Evolutionary conservation across 1,140 invertebrate genomes (phyloP), one percentile per base, ranked within the genome.

Genomic region (Drosophila subpulchrella): DNA sequence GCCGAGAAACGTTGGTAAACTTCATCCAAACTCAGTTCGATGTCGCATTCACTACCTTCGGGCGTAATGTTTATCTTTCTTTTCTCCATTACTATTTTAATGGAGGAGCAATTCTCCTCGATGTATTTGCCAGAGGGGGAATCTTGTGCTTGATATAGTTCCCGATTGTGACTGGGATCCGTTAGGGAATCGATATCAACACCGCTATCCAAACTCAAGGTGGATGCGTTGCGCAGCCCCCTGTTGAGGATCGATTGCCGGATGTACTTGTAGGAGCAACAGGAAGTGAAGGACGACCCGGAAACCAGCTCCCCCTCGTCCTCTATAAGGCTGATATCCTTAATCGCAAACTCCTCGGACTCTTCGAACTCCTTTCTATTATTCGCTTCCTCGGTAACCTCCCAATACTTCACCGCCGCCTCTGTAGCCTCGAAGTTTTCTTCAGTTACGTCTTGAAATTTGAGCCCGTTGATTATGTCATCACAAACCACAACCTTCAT

Each of bases 221-320:
- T 82, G 4, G 83, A 88, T 0, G 41, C 24, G 34, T 50, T 34
- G 5, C 41, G 55, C 17, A 6, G 2, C 1, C 51, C 12, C 0
- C 82, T 67, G 0, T 13, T 51, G 10, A 63, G 44, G 39, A 73
- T 72, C 6, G 70, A 60, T 6, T 17, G 8, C 2, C 79, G 63
- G 0, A 88, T 54, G 13, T 39, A 8, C 5, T 48, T 53, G 39
- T 48, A 68, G 6, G 82, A 82, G 24, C 27, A 7, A 24, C 82
- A 86, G 2, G 82, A 86, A 4, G 51, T 38, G 6, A 75, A 62
- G 5, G 82, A 88, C 0, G 61, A 36, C 2, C n/a, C 44, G 7
- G 41, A 17, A 68, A 10, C 10, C 6, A 41, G n/a, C 4, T 57
- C 65, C 11, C 48, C 51, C n/a, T 48, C 42, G 0, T 53, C 32